Base-by-base conservation (phyloP, 2,888 invertebrate species). In the Hirtodrosophila confusa region DNA sequence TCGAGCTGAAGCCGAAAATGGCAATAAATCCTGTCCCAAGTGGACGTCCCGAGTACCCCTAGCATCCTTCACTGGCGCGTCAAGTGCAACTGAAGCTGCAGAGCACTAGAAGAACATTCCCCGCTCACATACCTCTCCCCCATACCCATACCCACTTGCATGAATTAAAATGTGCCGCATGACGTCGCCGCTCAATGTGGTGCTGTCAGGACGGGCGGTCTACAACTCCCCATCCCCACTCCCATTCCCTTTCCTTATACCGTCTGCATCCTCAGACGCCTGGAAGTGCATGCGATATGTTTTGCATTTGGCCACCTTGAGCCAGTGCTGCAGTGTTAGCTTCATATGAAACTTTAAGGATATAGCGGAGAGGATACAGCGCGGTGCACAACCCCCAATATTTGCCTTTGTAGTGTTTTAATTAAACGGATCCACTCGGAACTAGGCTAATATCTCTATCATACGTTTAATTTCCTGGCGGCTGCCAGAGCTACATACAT, bases 11-110 rank as follows among this genome's bases (percentile, higher is more conserved):
- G 86, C 70, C 85, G 72, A 83, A 86, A 83, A 83, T 75, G 82
- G 82, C 86, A 86, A 86, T 83, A 83, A 83, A 83, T 83, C 82
- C 84, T 54, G 78, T 70, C 69, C 76, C 79, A 78, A 82, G 76
- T 79, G 75, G 58, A 62, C 68, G 61, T 61, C 43, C 58, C 41
- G 70, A 69, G 64, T 39, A 56, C 63, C 53, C 56, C 41, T 33
- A 43, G 45, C 69, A 67, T 64, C 50, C 75, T 69, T 66, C 61
- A 66, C 50, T 23, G 71, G 11, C 53, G 65, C 66, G 55, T 62
- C 62, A 58, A 67, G 64, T 73, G 62, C 54, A 48, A 62, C 45
- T 61, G 51, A 55, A 56, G 43, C 44, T 49, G 47, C 53, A 56
- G 50, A 41, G 45, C 50, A 57, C 62, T 47, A 44, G 11, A 12